Conservation (phyloP, 2,797 vertebrate genomes). For the Melanitta fusca region DNA sequence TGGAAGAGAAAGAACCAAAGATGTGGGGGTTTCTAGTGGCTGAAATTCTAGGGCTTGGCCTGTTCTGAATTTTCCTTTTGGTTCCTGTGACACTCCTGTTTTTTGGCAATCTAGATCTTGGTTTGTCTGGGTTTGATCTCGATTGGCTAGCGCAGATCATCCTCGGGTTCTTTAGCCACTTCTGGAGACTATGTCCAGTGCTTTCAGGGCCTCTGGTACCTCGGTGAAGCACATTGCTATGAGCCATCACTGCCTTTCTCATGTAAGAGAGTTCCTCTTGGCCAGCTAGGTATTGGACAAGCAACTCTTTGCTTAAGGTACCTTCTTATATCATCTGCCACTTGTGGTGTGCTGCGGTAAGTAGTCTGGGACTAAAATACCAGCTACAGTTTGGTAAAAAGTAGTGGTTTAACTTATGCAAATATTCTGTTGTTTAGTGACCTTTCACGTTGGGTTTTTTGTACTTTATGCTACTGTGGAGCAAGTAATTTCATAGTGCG, state of each 20-base stretch:
- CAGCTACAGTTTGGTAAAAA: constrained; percentile 69
- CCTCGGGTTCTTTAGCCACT: constrained; percentile 88
- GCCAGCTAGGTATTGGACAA: constrained; percentile 97
- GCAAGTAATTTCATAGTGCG: constrained; percentile 14
- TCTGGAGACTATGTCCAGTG: constrained; percentile 81
- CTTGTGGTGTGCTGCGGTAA: constrained; percentile 74
- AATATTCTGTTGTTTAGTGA: constrained; percentile 52
- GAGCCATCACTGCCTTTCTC: constrained; percentile 78
- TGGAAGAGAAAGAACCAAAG: constrained; percentile 81
- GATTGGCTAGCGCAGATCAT: constrained; percentile 97
- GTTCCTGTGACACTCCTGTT: constrained; percentile 94
- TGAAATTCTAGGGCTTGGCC: constrained; percentile 87
- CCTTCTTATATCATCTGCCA: constrained; percentile 73
- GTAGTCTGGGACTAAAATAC: constrained; percentile 77
- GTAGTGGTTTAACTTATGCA: constrained; percentile 41
- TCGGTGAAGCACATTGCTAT: constrained; percentile 77
- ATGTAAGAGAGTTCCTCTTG: constrained; percentile 89
- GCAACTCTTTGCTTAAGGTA: constrained; percentile 94
- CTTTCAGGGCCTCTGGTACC: constrained; percentile 81
- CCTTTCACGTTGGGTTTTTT: constrained; percentile 44
- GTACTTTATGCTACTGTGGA: constrained; percentile 22
- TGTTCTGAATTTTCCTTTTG: constrained; percentile 95
- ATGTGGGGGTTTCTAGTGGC: constrained; percentile 78
- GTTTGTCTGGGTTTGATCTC: constrained; percentile 87
- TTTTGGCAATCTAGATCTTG: constrained; percentile 96